These are phyloP conservation scores for Nomada flava DNA, from an alignment of 2,888 invertebrate species.

Conservation along the genomic window DNA sequence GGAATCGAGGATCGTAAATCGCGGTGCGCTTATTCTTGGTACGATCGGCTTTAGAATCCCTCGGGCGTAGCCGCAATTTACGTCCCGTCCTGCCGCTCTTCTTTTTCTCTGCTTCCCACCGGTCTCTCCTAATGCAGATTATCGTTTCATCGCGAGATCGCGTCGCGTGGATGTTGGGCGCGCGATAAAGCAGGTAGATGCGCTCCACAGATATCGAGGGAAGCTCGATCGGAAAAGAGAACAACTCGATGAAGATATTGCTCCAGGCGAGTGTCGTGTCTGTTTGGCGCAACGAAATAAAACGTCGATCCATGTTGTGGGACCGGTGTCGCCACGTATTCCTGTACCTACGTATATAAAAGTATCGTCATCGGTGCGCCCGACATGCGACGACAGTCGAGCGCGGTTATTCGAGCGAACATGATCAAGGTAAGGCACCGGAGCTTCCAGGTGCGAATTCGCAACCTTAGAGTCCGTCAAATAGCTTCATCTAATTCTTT, in stretches of 20 bases:
- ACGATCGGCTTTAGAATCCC: no score
- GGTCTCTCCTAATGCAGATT: neutral
- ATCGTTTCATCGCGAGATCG: neutral
- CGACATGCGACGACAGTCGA: slow-evolving; percentile 72
- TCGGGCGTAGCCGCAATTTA: no score
- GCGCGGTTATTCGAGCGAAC: slow-evolving; percentile 69
- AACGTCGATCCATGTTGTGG: slow-evolving; percentile 72
- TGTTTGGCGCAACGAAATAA: slow-evolving; percentile 72
- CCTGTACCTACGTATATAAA: slow-evolving; percentile 69
- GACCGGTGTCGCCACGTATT: slow-evolving; percentile 70
- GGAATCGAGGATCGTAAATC: no score
- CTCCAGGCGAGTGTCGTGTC: slow-evolving; percentile 13
- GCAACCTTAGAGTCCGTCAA: neutral
- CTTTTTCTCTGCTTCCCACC: neutral
- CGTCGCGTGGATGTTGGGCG: neutral
- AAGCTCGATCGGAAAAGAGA: slow-evolving; percentile 18
- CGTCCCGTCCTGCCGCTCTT: neutral
- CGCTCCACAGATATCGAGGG: neutral
- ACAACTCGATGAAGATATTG: slow-evolving; percentile 33
- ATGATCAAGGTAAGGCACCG: slow-evolving; percentile 78
- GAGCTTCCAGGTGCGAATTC: neutral
- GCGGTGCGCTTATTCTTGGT: no score
- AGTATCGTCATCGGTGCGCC: slow-evolving; percentile 69
- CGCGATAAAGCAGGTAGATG: neutral
- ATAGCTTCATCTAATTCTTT: neutral